Conservation (phyloP, 1,140 invertebrate genomes). For the Alviniconcha marisindica region DNA sequence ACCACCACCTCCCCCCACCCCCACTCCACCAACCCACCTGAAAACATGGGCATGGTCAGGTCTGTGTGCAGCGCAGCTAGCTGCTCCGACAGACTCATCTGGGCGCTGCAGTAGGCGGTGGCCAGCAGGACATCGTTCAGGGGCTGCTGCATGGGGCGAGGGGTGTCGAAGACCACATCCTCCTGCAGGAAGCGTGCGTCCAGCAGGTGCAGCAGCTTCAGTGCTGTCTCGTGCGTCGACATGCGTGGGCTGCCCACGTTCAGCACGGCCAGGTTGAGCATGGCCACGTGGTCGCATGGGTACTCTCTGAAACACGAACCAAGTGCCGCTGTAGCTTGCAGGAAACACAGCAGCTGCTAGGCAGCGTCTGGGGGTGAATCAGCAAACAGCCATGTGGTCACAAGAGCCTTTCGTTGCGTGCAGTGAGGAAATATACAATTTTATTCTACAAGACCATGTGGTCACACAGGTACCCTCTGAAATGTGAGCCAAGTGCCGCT, state of each 20-base stretch:
- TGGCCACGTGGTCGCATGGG: constrained; percentile 98
- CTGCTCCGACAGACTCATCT: constrained; percentile 93
- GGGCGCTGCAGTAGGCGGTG: constrained; percentile 92
- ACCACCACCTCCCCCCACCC: too few species aligned
- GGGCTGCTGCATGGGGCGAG: constrained; percentile 48
- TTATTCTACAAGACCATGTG: constrained; percentile 98
- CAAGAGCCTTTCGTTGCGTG: too few species aligned
- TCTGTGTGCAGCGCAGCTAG: constrained; percentile 96
- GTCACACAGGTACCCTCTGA: constrained; percentile 98
- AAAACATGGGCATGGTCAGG: constrained; percentile 99
- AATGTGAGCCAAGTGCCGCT: too few species aligned
- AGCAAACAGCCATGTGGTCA: neutral
- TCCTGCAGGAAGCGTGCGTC: constrained; percentile 93
- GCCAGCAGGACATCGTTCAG: constrained; percentile 88
- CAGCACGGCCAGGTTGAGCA: constrained; percentile 97
- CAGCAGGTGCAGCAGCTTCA: constrained; percentile 94
- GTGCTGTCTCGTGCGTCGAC: constrained; percentile 93
- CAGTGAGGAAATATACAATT: constrained; percentile 83
- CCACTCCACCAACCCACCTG: constrained; percentile 82
- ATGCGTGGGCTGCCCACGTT: constrained; percentile 95
- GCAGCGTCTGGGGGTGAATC: neutral
- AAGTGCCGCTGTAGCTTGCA: constrained; percentile 97
- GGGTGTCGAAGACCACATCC: constrained; percentile 60
- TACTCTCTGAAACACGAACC: constrained; percentile 99
- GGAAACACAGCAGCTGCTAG: too few species aligned